Evolutionary conservation across 2,888 invertebrate species (phyloP).

Genomic region (Ichneumon xanthorius): DNA sequence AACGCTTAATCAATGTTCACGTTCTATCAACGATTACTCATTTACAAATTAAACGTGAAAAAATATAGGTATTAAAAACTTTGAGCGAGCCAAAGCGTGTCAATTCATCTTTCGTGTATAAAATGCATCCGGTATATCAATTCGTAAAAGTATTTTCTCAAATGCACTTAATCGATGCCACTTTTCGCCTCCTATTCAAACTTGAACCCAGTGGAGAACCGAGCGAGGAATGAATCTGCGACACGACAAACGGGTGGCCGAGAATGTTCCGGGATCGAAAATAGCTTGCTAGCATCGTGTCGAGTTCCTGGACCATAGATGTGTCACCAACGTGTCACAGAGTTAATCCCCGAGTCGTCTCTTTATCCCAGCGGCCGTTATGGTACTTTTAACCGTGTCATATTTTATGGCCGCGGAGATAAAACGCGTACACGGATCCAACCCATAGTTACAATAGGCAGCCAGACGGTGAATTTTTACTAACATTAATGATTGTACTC

Average conservation of each 20-base stretch:
- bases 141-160: constrained; percentile 45
- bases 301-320: not conserved
- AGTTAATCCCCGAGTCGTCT: not conserved
- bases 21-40: not conserved
- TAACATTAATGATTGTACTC: not conserved
- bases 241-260: not conserved
- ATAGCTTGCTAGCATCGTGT: not conserved
- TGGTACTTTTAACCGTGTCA: not conserved
- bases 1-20: constrained; percentile 18
- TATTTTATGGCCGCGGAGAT: not conserved
- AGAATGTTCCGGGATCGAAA: constrained; percentile 11
- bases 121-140: constrained; percentile 54
- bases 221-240: not conserved
- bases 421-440: not conserved
- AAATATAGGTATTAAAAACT: constrained; percentile 34
- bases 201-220: not conserved
- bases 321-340: not conserved
- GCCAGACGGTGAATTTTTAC: not conserved
- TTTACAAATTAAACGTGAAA: constrained; percentile 30
- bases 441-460: not conserved
- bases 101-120: constrained; percentile 43
- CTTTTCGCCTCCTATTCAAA: not conserved
- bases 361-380: constrained; percentile 1
- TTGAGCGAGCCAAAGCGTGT: constrained; percentile 38
- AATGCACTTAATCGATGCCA: constrained; percentile 6